A percentile compares a stretch with the other conserved stretches of the same genome.
Evolutionary conservation across 2,113 vertebrate genomes (phyloP).

Genomic region (Phocoena sinus): DNA sequence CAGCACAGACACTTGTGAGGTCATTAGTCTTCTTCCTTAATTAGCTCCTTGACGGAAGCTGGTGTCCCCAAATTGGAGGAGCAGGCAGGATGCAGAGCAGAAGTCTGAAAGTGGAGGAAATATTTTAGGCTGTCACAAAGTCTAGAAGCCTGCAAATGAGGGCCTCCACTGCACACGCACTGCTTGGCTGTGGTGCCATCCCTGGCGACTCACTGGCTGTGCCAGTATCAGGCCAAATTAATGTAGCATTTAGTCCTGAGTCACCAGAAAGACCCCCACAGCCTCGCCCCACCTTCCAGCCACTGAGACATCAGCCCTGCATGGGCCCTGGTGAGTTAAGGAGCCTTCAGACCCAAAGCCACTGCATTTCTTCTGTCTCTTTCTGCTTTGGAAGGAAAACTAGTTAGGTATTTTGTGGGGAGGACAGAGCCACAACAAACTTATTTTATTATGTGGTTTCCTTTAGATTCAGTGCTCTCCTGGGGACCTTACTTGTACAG

Average conservation of each 20-base stretch:
- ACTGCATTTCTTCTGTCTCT: neutral
- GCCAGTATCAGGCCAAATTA: neutral
- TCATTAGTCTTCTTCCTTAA: neutral
- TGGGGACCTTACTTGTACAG: slow-evolving; percentile 97
- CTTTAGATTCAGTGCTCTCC: slow-evolving; percentile 93
- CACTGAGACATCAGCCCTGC: fast-evolving
- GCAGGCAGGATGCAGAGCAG: neutral
- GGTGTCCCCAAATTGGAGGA: neutral
- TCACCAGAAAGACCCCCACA: neutral
- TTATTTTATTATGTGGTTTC: slow-evolving; percentile 15
- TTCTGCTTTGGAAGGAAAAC: neutral
- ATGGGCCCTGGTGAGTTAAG: neutral
- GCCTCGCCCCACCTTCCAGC: neutral
- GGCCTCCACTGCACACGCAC: neutral
- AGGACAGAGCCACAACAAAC: neutral
- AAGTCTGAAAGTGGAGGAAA: neutral
- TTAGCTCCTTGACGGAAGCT: neutral
- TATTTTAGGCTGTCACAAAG: neutral
- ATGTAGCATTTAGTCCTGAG: neutral
- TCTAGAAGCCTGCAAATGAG: neutral
- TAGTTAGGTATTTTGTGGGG: neutral
- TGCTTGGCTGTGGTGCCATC: neutral
- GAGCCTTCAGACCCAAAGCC: neutral
- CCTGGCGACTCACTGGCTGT: neutral
- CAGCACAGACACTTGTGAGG: neutral